Percentiles rank a stretch among this genome's conserved stretches.
Conservation (phyloP, 2,888 invertebrate species). For the Geotrupes spiniger region DNA sequence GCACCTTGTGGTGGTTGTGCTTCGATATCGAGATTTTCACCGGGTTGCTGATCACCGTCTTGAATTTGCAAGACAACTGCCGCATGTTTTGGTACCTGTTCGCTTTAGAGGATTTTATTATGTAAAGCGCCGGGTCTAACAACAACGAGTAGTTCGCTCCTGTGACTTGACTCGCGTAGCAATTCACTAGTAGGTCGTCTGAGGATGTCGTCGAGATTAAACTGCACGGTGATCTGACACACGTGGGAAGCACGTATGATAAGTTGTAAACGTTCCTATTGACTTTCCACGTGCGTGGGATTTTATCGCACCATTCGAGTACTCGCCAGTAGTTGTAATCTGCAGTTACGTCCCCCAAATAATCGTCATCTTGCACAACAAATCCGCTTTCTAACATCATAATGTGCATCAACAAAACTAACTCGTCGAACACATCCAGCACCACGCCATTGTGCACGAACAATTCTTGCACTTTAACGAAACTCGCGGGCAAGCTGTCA, state of each 20-base stretch:
- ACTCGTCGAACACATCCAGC: slow-evolving; percentile 34
- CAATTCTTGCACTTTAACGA: slow-evolving; percentile 34
- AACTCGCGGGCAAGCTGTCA: slow-evolving; percentile 37
- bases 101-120: slow-evolving; percentile 23
- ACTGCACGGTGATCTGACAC: slow-evolving; percentile 33
- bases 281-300: slow-evolving; percentile 38
- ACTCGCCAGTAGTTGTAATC: slow-evolving; percentile 38
- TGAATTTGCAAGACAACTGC: slow-evolving; percentile 39
- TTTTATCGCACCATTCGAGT: slow-evolving; percentile 29
- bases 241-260: slow-evolving; percentile 35
- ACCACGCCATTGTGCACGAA: slow-evolving; percentile 15
- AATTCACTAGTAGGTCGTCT: slow-evolving; percentile 44
- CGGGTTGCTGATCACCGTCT: slow-evolving; percentile 40
- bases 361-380: slow-evolving; percentile 33
- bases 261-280: slow-evolving; percentile 31
- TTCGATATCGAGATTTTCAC: slow-evolving; percentile 36
- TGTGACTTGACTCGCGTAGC: slow-evolving; percentile 33
- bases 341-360: slow-evolving; percentile 23
- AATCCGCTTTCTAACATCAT: slow-evolving; percentile 47
- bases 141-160: slow-evolving; percentile 31
- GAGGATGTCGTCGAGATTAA: slow-evolving; percentile 33
- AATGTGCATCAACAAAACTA: slow-evolving; percentile 44
- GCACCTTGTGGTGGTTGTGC: slow-evolving; percentile 24
- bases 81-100: slow-evolving; percentile 40
- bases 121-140: slow-evolving; percentile 40